Base-by-base conservation (phyloP, 2,797 vertebrate genomes). In the Melopsittacus undulatus region DNA sequence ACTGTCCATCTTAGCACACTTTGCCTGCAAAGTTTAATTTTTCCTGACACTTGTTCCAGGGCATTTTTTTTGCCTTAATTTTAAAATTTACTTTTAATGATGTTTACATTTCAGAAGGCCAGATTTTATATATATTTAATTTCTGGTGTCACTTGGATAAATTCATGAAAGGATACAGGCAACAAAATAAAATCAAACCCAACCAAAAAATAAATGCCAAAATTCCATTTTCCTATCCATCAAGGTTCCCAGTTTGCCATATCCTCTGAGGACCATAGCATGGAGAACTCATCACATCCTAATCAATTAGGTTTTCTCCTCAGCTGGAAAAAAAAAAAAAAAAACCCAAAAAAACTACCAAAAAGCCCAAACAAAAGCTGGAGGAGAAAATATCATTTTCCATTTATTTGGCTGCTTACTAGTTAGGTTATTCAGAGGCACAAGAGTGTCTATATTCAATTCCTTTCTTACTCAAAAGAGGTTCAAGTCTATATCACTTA, bases 61-160 rank as follows among this genome's bases (percentile, higher is more conserved):
- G 64, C 66, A 92, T 79, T 42, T 61, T 83, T 87, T 89, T 87
- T 87, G 61, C 27, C 24, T 92, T 94, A 89, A 74, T 80, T 85
- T 92, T 36, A 64, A 93, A 90, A 82, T 40, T 67, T 4, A 46
- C 24, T 89, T 92, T 80, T 85, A 92, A 87, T 26, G 19, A 70
- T 76, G 51, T 4, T 56, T 21, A 15, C 61, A 42, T 52, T 89
- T 92, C 89, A 87, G 59, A 79, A 49, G 23, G 48, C 8, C 40
- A 32, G 27, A 18, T 40, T 81, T 93, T 54, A 87, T 82, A 79
- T 29, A 43, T 2, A 19, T 7, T 2, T 5, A 29, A 40, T 46
- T 82, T 66, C 56, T 78, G 12, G 30, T 29, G 26, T 11, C 38
- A 43, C 27, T 75, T 66, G 24, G 54, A 59, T 22, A 90, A 67